Conservation (phyloP, 2,797 vertebrate genomes). For the Gymnothorax reevesii region DNA sequence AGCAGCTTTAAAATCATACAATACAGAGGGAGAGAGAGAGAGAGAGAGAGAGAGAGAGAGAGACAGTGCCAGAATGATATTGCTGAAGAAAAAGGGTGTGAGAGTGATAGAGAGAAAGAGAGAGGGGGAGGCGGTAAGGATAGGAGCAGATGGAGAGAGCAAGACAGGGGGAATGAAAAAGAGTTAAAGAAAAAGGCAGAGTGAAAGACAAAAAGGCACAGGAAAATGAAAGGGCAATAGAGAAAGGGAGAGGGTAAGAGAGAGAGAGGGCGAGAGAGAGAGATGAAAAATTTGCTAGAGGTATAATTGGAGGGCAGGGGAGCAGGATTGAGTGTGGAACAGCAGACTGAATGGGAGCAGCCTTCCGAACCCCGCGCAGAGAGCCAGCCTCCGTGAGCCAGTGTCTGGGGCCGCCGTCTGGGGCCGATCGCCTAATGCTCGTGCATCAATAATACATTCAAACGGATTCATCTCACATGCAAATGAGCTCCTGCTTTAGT, state of each 20-base stretch:
- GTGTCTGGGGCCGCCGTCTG: slow-evolving; percentile 80
- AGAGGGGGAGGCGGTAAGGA: no score
- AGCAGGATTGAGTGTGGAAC: slow-evolving; percentile 78
- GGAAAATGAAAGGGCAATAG: slow-evolving; percentile 53
- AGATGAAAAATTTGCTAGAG: slow-evolving; percentile 74
- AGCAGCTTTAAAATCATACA: slow-evolving; percentile 70
- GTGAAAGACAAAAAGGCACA: background rate
- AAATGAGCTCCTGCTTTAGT: slow-evolving; percentile 78
- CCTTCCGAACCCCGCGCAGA: slow-evolving; percentile 72
- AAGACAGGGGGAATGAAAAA: no score
- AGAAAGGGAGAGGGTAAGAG: slow-evolving; percentile 63
- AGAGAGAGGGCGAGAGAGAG: slow-evolving; percentile 56
- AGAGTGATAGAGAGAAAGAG: no score
- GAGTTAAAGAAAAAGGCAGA: no score
- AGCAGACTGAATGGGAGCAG: slow-evolving; percentile 72
- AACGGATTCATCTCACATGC: slow-evolving; percentile 84
- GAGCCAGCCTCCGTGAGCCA: slow-evolving; percentile 78
- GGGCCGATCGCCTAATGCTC: slow-evolving; percentile 78
- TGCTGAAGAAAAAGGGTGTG: no score
- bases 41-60: background rate
- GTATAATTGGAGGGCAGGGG: slow-evolving; percentile 83
- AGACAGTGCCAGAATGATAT: no score
- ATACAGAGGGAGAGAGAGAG: slow-evolving; percentile 59
- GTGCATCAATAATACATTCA: slow-evolving; percentile 83
- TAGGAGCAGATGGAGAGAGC: no score